Evolutionary conservation across 1,140 invertebrate species (phyloP).

Genomic region (Fopius arisanus): DNA sequence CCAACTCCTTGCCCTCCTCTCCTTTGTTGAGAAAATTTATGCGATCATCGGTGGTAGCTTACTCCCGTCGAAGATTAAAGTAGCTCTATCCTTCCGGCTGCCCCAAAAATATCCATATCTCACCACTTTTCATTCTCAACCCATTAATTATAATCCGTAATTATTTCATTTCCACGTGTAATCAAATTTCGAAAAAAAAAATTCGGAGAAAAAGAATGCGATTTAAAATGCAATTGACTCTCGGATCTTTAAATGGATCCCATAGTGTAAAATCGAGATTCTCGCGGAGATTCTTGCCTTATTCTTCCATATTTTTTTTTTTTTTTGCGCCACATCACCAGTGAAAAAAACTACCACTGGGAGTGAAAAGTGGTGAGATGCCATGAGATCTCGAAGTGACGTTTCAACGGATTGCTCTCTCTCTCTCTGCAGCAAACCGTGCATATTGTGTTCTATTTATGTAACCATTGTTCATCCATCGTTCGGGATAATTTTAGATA

Average conservation of each 20-base stretch:
- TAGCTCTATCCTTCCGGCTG: too few relatives aligned
- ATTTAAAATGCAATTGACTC: too few relatives aligned
- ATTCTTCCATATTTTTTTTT: not conserved
- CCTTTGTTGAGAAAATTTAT: conserved; percentile 32
- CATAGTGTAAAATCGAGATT: too few relatives aligned
- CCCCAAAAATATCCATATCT: too few relatives aligned
- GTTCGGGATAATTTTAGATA: conserved; percentile 62
- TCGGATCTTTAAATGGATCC: too few relatives aligned
- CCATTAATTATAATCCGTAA: too few relatives aligned
- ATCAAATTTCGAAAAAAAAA: not conserved
- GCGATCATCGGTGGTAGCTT: conserved; percentile 37
- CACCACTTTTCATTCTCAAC: too few relatives aligned
- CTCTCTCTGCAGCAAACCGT: conserved; percentile 40
- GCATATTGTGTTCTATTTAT: conserved; percentile 66
- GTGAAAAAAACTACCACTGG: not conserved
- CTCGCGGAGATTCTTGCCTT: not conserved
- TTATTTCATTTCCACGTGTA: too few relatives aligned
- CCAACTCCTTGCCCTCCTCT: conserved; percentile 13
- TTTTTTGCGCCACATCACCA: not conserved
- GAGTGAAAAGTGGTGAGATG: not conserved
- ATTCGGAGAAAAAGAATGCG: too few relatives aligned
- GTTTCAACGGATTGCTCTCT: conserved; percentile 40
- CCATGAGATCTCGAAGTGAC: conserved; percentile 24
- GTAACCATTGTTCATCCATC: conserved; percentile 66
- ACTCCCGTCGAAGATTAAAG: conserved; percentile 27